Base-by-base conservation (phyloP, 37 sponge, comb jelly and placozoan species). In the Aplysina aerophoba region DNA sequence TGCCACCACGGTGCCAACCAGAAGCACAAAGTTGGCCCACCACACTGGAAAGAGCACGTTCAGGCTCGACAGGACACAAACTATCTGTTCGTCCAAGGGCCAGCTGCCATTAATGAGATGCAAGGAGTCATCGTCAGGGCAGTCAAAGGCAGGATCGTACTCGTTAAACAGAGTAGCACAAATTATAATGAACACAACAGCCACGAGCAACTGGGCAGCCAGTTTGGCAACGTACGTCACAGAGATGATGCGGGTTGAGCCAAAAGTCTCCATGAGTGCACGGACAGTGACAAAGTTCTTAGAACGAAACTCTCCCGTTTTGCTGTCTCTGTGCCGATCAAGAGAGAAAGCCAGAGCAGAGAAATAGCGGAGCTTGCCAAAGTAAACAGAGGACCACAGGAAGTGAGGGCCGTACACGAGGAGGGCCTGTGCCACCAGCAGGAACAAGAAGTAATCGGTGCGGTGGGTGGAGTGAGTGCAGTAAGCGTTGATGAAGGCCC, bases 321-420 rank as follows among this genome's bases (percentile, higher is more conserved):
- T n/a, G 55, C 66, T 62, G 25, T 85, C 85, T 50, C 89, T 83
- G 65, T 24, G 73, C 17, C 87, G 87, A 59, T 89, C 93, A 36
- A 92, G 61, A 22, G 75, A 74, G 0, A 33, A 50, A 56, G 56
- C 83, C 53, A 66, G 79, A 28, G 84, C 41, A 39, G 86, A 83
- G 55, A 92, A 92, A 44, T 44, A 89, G n/a, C 75, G 83, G 69
- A 92, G 84, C 28, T 86, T 86, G 0, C 81, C 89, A 22, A 82
- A 79, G 79, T 81, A 92, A 31, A 65, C 68, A 44, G 86, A 83
- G 22, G 65, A 22, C 93, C 93, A 92, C 28, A 88, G 59, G 69
- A 86, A 92, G 58, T 92, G 89, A 24, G 89, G 89, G 28, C 83
- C 63, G 13, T 59, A 68, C 17, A 92, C 79, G 25, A 85, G 69